phyloP scores from a whole-genome alignment of 1,140 invertebrate genomes.

The Ceratosolen fusciceps region DNA sequence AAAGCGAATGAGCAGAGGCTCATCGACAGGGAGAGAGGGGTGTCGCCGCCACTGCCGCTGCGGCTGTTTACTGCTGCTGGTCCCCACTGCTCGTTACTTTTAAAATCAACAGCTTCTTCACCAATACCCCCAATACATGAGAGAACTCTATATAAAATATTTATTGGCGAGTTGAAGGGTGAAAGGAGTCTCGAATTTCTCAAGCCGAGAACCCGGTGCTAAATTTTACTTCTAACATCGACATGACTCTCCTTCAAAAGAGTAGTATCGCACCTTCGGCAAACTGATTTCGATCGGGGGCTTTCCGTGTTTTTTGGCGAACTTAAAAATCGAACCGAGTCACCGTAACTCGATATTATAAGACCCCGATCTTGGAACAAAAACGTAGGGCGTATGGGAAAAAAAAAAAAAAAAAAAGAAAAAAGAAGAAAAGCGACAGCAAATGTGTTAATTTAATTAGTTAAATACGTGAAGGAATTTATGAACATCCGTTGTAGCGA shows the following conservation, averaged over 20 bases:
- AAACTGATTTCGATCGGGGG: neutral
- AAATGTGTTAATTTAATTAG: too few species aligned
- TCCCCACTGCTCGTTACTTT: neutral
- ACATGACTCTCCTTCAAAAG: neutral
- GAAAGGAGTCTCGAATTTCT: neutral
- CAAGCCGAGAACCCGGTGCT: neutral
- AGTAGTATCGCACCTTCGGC: neutral
- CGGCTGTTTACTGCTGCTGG: too few species aligned
- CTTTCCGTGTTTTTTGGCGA: neutral
- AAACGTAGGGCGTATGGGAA: too few species aligned
- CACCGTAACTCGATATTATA: conserved; percentile 11
- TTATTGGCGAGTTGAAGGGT: neutral
- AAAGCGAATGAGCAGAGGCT: neutral
- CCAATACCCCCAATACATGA: too few species aligned
- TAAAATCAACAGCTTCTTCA: neutral
- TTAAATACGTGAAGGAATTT: too few species aligned
- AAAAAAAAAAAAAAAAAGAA: too few species aligned
- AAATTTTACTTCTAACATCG: conserved; percentile 9
- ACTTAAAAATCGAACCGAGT: neutral
- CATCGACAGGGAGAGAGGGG: neutral
- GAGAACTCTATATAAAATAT: neutral
- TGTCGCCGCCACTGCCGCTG: too few species aligned
- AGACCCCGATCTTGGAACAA: neutral
- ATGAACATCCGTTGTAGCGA: too few species aligned
- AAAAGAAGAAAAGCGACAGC: too few species aligned